Percentiles rank a stretch among this genome's conserved stretches.
These are phyloP conservation scores for Trachelus tabidus DNA, from an alignment of 2,888 invertebrate genomes.

Conservation along the genomic window DNA sequence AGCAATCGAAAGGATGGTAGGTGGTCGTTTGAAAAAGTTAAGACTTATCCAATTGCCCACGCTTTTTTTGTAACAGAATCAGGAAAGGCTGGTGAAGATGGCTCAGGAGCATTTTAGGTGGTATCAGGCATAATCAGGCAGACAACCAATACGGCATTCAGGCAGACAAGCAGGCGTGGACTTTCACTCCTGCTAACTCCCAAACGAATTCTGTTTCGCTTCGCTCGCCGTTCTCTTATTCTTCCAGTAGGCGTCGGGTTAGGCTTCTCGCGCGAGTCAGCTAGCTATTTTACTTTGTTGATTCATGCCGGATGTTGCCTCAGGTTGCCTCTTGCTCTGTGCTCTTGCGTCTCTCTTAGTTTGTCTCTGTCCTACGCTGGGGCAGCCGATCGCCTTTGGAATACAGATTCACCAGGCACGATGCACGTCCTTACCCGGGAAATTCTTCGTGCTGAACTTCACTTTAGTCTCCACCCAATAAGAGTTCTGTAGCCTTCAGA, in stretches of 20 bases:
- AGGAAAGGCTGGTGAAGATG: background rate
- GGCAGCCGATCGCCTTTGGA: conserved; percentile 45
- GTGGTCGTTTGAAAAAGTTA: background rate
- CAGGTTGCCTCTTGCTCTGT: conserved; percentile 36
- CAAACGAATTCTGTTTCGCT: conserved; percentile 48
- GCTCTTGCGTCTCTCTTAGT: conserved; percentile 12
- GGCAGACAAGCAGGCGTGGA: conserved; percentile 10
- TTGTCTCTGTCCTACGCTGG: conserved; percentile 12
- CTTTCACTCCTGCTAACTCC: conserved; percentile 40
- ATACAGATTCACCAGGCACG: conserved; percentile 35
- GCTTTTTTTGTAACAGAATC: background rate
- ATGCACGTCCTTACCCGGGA: background rate
- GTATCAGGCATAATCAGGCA: background rate
- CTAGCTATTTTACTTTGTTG: conserved; percentile 55
- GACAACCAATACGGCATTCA: background rate
- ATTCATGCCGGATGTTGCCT: conserved; percentile 65
- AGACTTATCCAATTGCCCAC: background rate
- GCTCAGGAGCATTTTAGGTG: background rate
- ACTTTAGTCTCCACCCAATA: background rate
- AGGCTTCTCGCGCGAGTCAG: conserved; percentile 31
- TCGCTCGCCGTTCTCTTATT: conserved; percentile 44
- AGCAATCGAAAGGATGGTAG: background rate
- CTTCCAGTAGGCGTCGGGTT: conserved; percentile 39
- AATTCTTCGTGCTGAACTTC: conserved; percentile 19
- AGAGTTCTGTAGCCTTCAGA: background rate